These are phyloP conservation scores for Scartelaos histophorus DNA, from an alignment of 2,113 vertebrate species.

Conservation along the genomic window DNA sequence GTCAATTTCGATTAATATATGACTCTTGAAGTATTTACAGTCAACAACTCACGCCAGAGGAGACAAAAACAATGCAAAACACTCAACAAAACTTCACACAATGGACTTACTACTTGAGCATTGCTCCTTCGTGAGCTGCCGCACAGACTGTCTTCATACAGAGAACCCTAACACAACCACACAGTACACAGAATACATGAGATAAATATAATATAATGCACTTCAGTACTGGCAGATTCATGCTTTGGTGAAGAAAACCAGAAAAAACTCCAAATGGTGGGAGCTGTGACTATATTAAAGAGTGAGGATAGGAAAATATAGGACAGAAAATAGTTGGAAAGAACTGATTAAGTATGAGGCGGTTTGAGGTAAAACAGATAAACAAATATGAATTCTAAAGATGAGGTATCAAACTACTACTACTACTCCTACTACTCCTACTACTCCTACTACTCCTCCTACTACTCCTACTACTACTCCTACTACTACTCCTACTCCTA, in stretches of 20 bases:
- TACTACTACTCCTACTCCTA: no score
- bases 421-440: no score
- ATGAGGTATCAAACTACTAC: no score
- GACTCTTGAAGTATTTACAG: neutral
- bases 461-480: no score
- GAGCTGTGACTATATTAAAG: neutral
- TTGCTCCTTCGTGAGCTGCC: slow-evolving; percentile 70
- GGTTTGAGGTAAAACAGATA: neutral
- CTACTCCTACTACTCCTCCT: no score
- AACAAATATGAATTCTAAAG: no score
- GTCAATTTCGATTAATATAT: no score
- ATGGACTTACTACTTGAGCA: slow-evolving; percentile 10
- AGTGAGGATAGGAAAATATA: slow-evolving; percentile 3
- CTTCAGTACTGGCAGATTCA: slow-evolving; percentile 1
- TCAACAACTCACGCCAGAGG: neutral
- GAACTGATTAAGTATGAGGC: neutral
- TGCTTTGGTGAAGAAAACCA: slow-evolving; percentile 4
- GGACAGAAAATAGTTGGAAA: neutral
- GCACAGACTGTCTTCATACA: slow-evolving; percentile 78
- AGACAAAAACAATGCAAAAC: slow-evolving; percentile 3
- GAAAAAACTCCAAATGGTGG: neutral
- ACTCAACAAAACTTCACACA: neutral
- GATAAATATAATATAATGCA: neutral
- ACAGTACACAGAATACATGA: slow-evolving; percentile 1
- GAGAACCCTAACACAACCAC: slow-evolving; percentile 73